A percentile compares a stretch with the other conserved stretches of the same genome.
These are phyloP conservation scores for Pegea sp. DNA, from an alignment of 23 tunicate genomes.

Conservation along the genomic window DNA sequence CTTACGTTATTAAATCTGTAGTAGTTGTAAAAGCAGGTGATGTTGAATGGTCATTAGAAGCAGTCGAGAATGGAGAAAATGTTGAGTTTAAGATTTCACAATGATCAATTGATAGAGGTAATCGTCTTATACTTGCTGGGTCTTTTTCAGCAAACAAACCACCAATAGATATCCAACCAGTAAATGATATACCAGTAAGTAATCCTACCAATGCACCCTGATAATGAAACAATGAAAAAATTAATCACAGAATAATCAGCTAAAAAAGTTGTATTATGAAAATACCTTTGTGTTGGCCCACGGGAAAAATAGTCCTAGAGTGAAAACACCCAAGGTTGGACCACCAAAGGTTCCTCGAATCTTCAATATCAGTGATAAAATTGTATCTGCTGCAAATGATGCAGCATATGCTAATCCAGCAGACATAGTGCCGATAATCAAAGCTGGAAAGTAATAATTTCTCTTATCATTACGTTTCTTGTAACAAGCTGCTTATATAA, in stretches of 20 bases:
- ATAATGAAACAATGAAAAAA: neutral
- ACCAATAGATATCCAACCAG: constrained; percentile 2
- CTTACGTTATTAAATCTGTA: no score
- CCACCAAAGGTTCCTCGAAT: constrained; percentile 2
- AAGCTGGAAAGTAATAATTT: constrained; percentile 1
- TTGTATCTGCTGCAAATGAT: constrained; percentile 1
- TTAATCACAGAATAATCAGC: neutral
- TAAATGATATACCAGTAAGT: constrained; percentile 1
- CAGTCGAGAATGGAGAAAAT: neutral
- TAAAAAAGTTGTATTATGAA: neutral
- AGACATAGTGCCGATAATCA: constrained; percentile 1
- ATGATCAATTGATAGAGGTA: constrained; percentile 5
- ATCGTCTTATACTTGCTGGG: neutral
- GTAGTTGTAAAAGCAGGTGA: constrained; percentile 3
- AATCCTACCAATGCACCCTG: constrained; percentile 9
- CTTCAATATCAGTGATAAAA: neutral
- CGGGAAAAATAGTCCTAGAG: constrained; percentile 14
- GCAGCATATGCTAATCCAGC: constrained; percentile 1
- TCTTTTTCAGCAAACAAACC: constrained; percentile 4
- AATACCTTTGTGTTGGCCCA: constrained; percentile 8
- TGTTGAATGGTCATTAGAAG: neutral
- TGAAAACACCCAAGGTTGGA: constrained; percentile 9
- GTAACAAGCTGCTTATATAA: no score
- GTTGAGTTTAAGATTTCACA: neutral
- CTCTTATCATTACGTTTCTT: no score